Evolutionary conservation across 92 coral and sea anemone genomes (phyloP), one percentile per base, ranked within the genome.

Genomic region (Epizoanthus illoricatus): DNA sequence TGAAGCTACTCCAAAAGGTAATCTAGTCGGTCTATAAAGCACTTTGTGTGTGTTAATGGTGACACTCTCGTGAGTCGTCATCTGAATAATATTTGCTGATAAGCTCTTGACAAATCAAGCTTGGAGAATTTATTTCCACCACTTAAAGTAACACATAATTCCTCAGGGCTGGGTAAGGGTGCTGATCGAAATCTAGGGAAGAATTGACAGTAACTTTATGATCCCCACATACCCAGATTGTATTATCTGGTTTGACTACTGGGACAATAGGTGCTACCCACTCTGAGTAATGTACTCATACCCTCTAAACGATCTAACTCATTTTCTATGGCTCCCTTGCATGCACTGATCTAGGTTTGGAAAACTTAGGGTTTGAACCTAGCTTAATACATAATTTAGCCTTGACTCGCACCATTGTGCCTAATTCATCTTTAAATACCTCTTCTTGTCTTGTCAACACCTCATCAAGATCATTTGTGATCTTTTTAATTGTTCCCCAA

Each of bases 31-130:
- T 18, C 71, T 65, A 61, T 57, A 76, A n/a, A 76, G n/a, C 39
- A 71, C 82, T 54, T 43, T 58, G 42, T 76, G 71, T 10, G 82
- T 76, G 69, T 76, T 76, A 24, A 76, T 57, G 8, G 82, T 76
- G 45, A 59, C 82, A 76, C 52, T 76, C 40, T 61, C 41, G 21
- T n/a, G 69, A 76, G 7, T 58, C 47, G 1, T 76, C 71, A 67
- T 60, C 82, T 2, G n/a, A 76, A 45, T 6, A 76, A 12, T 12
- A 76, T 47, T 36, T 76, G 82, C 23, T 76, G 69, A 36, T 76
- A 76, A 16, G 69, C 69, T 33, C 40, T 13, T 2, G 82, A 76
- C 33, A 76, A 24, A 76, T 59, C 71, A 6, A 76, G 41, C 49
- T 68, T 68, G 19, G 73, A 13, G 20, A 68, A 68, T 41, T 66